These are phyloP conservation scores for Pterophyllum scalare DNA, from an alignment of 2,113 vertebrate species.

Conservation along the genomic window DNA sequence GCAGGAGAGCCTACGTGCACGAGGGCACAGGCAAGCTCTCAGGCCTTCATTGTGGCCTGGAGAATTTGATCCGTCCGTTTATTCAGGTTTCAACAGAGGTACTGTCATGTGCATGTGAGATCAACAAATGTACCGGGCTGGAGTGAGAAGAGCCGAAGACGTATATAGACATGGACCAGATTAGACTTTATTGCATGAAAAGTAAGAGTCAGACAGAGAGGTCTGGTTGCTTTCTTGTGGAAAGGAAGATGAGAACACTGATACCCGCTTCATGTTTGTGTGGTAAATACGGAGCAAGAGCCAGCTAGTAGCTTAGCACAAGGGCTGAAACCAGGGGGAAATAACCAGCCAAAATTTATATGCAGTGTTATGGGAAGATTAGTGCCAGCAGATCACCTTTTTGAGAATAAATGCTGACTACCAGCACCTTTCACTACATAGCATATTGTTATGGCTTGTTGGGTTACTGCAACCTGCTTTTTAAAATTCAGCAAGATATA, in stretches of 20 bases:
- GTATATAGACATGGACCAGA: neutral
- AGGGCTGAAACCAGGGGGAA: neutral
- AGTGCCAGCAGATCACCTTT: neutral
- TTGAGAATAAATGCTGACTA: neutral
- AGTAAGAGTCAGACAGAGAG: neutral
- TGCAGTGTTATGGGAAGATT: neutral
- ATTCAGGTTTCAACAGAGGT: slow-evolving; percentile 16
- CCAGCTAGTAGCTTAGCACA: neutral
- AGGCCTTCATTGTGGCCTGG: slow-evolving; percentile 41
- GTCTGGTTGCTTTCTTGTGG: neutral
- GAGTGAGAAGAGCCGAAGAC: neutral
- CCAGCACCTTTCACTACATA: no score
- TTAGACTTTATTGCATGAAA: neutral
- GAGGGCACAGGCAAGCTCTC: slow-evolving; percentile 37
- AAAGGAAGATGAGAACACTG: neutral
- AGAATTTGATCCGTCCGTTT: slow-evolving; percentile 48
- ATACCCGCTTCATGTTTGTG: neutral
- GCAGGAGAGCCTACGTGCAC: slow-evolving; percentile 68
- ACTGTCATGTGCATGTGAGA: neutral
- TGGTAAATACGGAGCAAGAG: neutral
- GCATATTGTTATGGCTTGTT: no score
- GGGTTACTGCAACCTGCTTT: neutral
- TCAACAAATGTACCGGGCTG: neutral
- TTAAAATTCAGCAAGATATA: neutral
- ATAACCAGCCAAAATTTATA: neutral